A percentile compares a stretch with the other conserved stretches of the same genome.
These are phyloP conservation scores for Geotrupes spiniger DNA, from an alignment of 2,888 invertebrate species.

Conservation along the genomic window DNA sequence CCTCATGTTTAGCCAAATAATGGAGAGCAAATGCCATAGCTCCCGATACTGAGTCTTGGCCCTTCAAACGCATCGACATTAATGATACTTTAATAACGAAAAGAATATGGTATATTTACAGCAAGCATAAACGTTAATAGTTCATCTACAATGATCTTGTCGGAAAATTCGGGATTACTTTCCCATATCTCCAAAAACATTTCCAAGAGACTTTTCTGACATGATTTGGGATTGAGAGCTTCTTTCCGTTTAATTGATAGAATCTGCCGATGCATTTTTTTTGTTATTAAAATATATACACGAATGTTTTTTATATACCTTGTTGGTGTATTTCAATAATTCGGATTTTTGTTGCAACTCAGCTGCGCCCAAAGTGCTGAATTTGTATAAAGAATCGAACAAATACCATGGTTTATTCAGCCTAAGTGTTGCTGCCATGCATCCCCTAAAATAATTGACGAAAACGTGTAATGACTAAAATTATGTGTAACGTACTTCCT, in stretches of 20 bases:
- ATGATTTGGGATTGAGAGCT: neutral
- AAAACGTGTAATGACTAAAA: too few relatives aligned
- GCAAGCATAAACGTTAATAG: slow-evolving; percentile 63
- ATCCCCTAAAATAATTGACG: slow-evolving; percentile 49
- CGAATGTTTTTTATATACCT: too few relatives aligned
- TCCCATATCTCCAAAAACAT: slow-evolving; percentile 56
- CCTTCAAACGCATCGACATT: slow-evolving; percentile 45
- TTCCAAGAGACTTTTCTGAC: slow-evolving; percentile 46
- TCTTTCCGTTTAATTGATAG: slow-evolving; percentile 18
- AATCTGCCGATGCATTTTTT: slow-evolving; percentile 21
- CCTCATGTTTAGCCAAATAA: slow-evolving; percentile 54
- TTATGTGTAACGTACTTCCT: too few relatives aligned
- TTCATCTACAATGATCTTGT: slow-evolving; percentile 60
- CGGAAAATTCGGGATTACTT: slow-evolving; percentile 52
- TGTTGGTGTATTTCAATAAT: slow-evolving; percentile 51
- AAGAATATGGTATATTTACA: slow-evolving; percentile 35
- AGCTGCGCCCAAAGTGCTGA: slow-evolving; percentile 52
- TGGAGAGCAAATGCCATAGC: slow-evolving; percentile 57
- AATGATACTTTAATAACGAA: neutral
- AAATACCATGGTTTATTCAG: slow-evolving; percentile 58
- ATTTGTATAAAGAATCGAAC: slow-evolving; percentile 54
- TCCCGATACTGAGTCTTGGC: slow-evolving; percentile 61
- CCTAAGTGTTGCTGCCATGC: slow-evolving; percentile 53
- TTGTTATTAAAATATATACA: too few relatives aligned
- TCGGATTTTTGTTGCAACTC: slow-evolving; percentile 55